Evolutionary conservation across 2,888 invertebrate genomes (phyloP), one percentile per base, ranked within the genome.

Genomic region (Digitonthophagus gazella): DNA sequence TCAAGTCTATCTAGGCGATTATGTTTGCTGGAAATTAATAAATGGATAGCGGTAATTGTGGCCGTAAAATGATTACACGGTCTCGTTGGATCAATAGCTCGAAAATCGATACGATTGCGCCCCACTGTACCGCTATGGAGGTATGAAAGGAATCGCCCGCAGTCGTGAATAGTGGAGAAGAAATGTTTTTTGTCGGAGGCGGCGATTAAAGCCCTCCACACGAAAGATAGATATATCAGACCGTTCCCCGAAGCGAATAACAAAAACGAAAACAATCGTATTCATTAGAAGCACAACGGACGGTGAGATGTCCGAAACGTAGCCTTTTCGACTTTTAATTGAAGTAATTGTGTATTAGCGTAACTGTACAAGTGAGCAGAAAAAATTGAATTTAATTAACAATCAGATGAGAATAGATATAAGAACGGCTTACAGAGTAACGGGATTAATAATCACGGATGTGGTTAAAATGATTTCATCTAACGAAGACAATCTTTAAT

Each of bases 21-120:
- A 19, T 61, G 20, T 61, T 16, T 61, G 61, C n/a, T 61, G n/a
- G 61, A 61, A 61, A 61, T 61, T 61, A 61, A 18, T 61, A 61
- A 61, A 61, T 61, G 61, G 61, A 61, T 61, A 61, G 61, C 61
- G 61, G 61, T 61, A 61, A 61, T 61, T 61, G 61, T 5, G 61
- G 19, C 61, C 58, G 19, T 61, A 20, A 19, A 19, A 19, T 16
- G 61, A 61, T 61, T 61, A 61, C 61, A 61, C 61, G 61, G 19
- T 19, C 20, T 61, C 61, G 61, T 19, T 61, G 19, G 61, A 61
- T 61, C 61, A 61, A 61, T 16, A 20, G 19, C 18, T 61, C 58
- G 18, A 61, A 61, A 61, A 61, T 61, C 19, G 61, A 61, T 61
- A 61, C n/a, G 14, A 61, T 61, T 61, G 61, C 61, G n/a, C 18